Base-by-base conservation (phyloP, 2,888 invertebrate species). In the Drosophila mettleri region DNA sequence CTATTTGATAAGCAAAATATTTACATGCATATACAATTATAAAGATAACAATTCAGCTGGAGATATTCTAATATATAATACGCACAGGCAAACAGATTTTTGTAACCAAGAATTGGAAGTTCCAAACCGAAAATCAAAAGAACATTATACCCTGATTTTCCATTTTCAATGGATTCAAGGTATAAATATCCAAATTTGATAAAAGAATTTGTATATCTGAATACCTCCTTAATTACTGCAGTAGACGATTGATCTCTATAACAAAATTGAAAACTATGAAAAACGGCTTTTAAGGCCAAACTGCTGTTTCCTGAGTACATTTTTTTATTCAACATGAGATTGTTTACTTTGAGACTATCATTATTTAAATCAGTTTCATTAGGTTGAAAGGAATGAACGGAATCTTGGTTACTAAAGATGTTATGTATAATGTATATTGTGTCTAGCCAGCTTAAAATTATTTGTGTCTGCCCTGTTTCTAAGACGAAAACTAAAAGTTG, bases 1-100 rank as follows among this genome's bases (percentile, higher is more conserved):
- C 41, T 68, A 76, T 55, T 18, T 60, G 58, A 74, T 65, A 76
- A 66, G 53, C 54, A 46, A 54, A 49, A 12, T 39, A 59, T 48
- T 29, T 39, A 46, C 31, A 46, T 46, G 18, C 18, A 48, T 27
- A 46, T 6, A 48, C 20, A 20, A 29, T 45, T 29, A 16, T 51
- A 67, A 22, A 38, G n/a, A 68, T 64, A 58, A 54, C 20, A 66
- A 51, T 51, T 48, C 18, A 55, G 66, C 54, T 39, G 31, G 20
- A 39, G 22, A 22, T 18, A 63, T 36, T 51, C 16, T n/a, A n/a
- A 24, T 33, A 20, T 49, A 49, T 16, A 20, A 4, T 53, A 34
- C 46, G 8, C 29, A 29, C 29, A 29, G 29, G 29, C 29, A 7
- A 29, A 24, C 10, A 6, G 10, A n/a, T 1, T 27, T 45, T 10